These are phyloP conservation scores for Caerostris extrusa DNA, from an alignment of 1,140 invertebrate species.

Conservation along the genomic window DNA sequence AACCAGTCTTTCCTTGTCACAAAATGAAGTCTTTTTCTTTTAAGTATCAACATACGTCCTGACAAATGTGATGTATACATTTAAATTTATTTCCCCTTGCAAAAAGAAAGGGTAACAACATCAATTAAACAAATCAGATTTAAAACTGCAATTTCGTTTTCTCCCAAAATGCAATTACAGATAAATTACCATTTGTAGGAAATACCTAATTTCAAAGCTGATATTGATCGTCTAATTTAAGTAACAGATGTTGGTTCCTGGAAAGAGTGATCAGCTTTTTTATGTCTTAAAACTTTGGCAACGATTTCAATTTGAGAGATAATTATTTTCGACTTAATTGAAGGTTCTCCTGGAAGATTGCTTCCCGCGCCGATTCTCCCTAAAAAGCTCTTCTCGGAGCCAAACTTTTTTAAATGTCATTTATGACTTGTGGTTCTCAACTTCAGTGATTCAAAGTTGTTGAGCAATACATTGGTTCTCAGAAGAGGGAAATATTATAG, in stretches of 20 bases:
- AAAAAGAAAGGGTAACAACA: constrained; percentile 23
- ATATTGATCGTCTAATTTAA: constrained; percentile 68
- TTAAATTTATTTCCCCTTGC: background rate
- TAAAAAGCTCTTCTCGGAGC: background rate
- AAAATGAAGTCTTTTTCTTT: background rate
- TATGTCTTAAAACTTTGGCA: constrained; percentile 50
- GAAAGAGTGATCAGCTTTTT: constrained; percentile 57
- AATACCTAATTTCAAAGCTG: constrained; percentile 64
- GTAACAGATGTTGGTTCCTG: constrained; percentile 61
- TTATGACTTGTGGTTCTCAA: background rate
- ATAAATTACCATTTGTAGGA: constrained; percentile 59
- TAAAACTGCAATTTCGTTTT: constrained; percentile 69
- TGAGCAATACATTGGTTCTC: background rate
- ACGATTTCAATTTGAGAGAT: constrained; percentile 68
- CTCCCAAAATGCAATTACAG: constrained; percentile 71
- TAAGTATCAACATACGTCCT: background rate
- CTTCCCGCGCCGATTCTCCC: background rate
- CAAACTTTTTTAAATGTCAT: constrained; percentile 33
- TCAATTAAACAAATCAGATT: constrained; percentile 69
- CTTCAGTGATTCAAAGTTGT: background rate
- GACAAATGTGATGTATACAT: constrained; percentile 4
- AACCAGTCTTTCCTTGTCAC: background rate
- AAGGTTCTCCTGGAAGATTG: constrained; percentile 46
- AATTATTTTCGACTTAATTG: constrained; percentile 74
- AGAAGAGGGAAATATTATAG: background rate